A percentile compares a stretch with the other conserved stretches of the same genome.
Evolutionary conservation across 2,797 vertebrate species (phyloP).

Genomic region (Knipowitschia caucasica): DNA sequence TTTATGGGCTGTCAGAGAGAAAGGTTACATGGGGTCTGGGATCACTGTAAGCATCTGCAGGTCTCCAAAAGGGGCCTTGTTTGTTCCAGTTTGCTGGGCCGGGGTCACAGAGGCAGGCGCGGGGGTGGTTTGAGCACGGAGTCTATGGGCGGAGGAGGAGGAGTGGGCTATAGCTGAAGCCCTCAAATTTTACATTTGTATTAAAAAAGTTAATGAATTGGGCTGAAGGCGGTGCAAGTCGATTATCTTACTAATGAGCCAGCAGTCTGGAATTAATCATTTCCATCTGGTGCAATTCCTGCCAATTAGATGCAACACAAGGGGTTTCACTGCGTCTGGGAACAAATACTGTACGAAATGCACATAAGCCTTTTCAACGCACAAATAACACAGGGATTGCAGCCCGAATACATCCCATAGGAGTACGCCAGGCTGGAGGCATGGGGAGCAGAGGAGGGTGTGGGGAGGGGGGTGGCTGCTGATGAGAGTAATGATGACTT

Average conservation of each 20-base stretch:
- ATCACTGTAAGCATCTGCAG: constrained; percentile 49
- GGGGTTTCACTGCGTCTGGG: constrained; percentile 51
- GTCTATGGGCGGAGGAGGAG: constrained; percentile 15
- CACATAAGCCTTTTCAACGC: constrained; percentile 7
- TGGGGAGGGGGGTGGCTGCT: constrained; percentile 19
- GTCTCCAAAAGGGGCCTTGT: constrained; percentile 47
- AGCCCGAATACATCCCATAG: constrained; percentile 32
- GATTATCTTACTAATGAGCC: constrained; percentile 80
- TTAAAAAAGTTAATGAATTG: constrained; percentile 12
- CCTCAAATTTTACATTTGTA: constrained; percentile 11
- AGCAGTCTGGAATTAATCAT: constrained; percentile 79
- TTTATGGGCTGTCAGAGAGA: constrained; percentile 60
- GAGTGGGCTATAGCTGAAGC: constrained; percentile 18
- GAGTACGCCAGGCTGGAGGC: constrained; percentile 32
- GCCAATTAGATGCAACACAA: constrained; percentile 70
- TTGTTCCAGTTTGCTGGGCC: constrained; percentile 59
- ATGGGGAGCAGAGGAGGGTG: constrained; percentile 1
- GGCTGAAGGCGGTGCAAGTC: constrained; percentile 34
- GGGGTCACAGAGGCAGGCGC: constrained; percentile 48
- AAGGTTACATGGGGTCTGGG: constrained; percentile 49
- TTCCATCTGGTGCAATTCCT: constrained; percentile 75
- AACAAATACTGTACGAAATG: constrained; percentile 37
- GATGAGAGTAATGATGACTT: constrained; percentile 63
- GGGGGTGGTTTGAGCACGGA: constrained; percentile 19
- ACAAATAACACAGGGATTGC: constrained; percentile 3